Base-by-base conservation (phyloP, 1,140 invertebrate species). In the Bombus sibiricus region DNA sequence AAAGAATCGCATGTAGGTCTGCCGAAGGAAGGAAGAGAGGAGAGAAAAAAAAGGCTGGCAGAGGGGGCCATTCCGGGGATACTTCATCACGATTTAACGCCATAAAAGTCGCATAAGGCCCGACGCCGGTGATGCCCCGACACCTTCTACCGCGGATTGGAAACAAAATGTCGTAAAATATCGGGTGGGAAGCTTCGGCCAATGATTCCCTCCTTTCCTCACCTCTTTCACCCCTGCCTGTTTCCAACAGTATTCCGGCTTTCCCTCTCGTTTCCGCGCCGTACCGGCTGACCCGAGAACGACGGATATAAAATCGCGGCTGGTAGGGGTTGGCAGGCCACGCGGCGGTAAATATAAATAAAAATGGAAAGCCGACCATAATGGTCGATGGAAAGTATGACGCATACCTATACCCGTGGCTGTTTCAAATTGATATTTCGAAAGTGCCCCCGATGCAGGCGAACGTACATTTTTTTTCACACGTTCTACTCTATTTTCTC, bases 331-430 rank as follows among this genome's bases (percentile, higher is more conserved):
- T 41, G 75, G 34, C 41, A 25, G 39, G 71, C 47, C 66, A 76
- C 74, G 66, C 62, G 69, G 66, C 84, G 59, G 86, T 92, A 93
- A 93, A 93, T 93, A 92, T 88, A 94, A 93, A 94, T 94, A 93
- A 93, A 94, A 94, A 94, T 94, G 93, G 93, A 93, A 93, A 93
- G 93, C 93, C 91, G 92, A 89, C 91, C 91, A 93, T 94, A 91
- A 94, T 94, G 89, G 91, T 77, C 74, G 89, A 85, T 90, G 92
- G 87, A 93, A 94, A 94, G 93, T 86, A 93, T 94, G 93, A 94
- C 90, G 92, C 92, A 94, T 94, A 93, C 89, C 90, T 86, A 90
- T 77, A 87, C 34, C 92, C 85, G 68, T 62, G 87, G 89, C 91
- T 92, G 92, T 92, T 93, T 91, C 91, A 93, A 94, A 93, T 93